Percentiles rank a stretch among this genome's conserved stretches.
Evolutionary conservation across 2,797 vertebrate species (phyloP).

Genomic region (Coendou prehensilis): DNA sequence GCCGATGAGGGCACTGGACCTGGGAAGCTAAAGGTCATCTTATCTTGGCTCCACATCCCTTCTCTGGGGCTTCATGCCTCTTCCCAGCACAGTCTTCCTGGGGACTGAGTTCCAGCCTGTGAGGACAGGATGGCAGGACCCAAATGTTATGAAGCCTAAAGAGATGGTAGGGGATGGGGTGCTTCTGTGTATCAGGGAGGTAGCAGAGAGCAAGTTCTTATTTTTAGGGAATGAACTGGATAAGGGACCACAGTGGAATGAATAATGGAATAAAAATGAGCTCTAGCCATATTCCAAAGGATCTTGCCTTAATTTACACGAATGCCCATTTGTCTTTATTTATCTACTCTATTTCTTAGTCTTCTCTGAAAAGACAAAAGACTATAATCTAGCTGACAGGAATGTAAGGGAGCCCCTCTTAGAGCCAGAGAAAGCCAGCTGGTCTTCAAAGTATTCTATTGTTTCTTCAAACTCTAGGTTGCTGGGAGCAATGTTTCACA

Average conservation of each 20-base stretch:
- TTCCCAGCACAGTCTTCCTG: not conserved
- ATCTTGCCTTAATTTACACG: not conserved
- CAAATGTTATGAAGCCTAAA: not conserved
- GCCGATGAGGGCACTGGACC: not conserved
- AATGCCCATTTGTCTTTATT: not conserved
- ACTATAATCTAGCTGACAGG: not conserved
- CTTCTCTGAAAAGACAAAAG: conserved; percentile 7
- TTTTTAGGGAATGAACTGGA: not conserved
- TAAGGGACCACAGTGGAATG: not conserved
- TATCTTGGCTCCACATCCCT: not conserved
- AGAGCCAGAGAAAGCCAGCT: not conserved
- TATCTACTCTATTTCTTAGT: not conserved
- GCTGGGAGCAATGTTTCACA: not conserved
- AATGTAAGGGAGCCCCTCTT: not conserved
- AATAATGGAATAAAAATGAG: not conserved
- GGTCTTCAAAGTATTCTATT: not conserved
- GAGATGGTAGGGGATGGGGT: not conserved
- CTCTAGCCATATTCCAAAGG: not conserved
- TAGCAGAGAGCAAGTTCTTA: not conserved
- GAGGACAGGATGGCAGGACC: not conserved
- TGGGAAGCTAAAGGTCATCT: not conserved
- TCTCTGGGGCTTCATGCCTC: not conserved
- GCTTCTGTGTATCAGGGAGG: not conserved
- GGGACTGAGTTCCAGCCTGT: not conserved
- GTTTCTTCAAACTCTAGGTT: not conserved